A percentile compares a stretch with the other conserved stretches of the same genome.
Conservation (phyloP, 1,140 invertebrate genomes). For the Saccostrea cuccullata region DNA sequence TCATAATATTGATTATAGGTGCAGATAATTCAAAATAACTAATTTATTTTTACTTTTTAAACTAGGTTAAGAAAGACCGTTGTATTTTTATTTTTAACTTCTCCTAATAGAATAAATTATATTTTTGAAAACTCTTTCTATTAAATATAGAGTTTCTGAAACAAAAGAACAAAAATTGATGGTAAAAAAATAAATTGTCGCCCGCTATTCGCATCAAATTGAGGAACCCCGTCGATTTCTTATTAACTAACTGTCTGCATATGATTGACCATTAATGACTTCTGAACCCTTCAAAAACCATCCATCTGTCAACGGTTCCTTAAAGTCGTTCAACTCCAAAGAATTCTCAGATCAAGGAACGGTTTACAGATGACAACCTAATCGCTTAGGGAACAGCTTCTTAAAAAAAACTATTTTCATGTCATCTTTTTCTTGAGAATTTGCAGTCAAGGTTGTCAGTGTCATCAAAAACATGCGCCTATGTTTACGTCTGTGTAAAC, state of each 20-base stretch:
- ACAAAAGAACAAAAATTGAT: no score
- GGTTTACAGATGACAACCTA: constrained; percentile 1
- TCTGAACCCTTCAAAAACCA: background rate
- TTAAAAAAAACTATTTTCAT: background rate
- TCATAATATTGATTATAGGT: no score
- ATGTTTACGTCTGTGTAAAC: constrained; percentile 14
- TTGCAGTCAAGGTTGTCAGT: background rate
- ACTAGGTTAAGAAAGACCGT: no score
- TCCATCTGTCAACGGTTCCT: constrained; percentile 19
- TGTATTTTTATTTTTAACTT: no score
- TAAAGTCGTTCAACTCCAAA: background rate
- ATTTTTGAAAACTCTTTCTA: no score
- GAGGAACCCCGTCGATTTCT: background rate
- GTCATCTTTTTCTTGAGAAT: constrained; percentile 26
- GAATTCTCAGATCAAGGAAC: background rate
- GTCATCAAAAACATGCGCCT: constrained; percentile 17
- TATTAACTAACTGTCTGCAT: background rate
- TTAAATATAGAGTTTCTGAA: no score
- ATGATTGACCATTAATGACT: background rate
- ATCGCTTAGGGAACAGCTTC: constrained; percentile 1
- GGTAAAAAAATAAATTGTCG: background rate
- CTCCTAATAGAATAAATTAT: no score
- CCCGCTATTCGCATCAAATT: background rate
- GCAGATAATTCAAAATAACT: no score
- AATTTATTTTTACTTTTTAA: no score